Evolutionary conservation across 1,140 invertebrate genomes (phyloP), one percentile per base, ranked within the genome.

Genomic region (Frieseomelitta varia): DNA sequence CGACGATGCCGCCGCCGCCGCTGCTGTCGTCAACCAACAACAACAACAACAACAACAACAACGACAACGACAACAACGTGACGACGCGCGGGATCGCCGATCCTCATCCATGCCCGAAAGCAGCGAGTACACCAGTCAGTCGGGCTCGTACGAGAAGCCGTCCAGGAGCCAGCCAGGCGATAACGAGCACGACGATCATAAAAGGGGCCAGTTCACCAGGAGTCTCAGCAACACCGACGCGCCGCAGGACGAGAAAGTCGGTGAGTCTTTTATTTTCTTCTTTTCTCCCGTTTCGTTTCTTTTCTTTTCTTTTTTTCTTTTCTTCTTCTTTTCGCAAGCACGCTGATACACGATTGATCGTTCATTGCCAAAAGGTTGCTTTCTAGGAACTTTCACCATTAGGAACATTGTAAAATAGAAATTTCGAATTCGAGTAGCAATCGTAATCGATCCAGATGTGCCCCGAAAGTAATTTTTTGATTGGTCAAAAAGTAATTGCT

Each of bases 211-310:
- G 87, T 97, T 98, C 93, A 97, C 97, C 73, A 95, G 97, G 90
- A 97, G 97, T 95, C 95, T 98, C 34, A 98, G 97, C 88, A 97
- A 97, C 93, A 96, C 97, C 30, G 97, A 98, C 93, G 96, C 96
- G 73, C 97, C 97, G 27, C 95, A 96, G 11, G 97, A 98, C 92
- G 97, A 98, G 93, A 98, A 98, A 96, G 96, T 96, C 94, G 97
- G 97, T 98, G 94, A 95, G 94, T 93, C 69, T 17, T 73, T 3
- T 14, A n/a, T n/a, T 11, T 84, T 30, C 21, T 75, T n/a, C 47
- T 19, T 51, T 24, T 69, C 53, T 1, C 14, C 24, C 71, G 8
- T 55, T 14, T 30, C 15, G n/a, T 6, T 19, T 12, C 15, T 12
- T 61, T 61, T 61, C 12, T 63, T 0, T 47, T 47, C 8, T 10